Base-by-base conservation (phyloP, 2,888 invertebrate genomes). In the Shargacucullia verbasci region DNA sequence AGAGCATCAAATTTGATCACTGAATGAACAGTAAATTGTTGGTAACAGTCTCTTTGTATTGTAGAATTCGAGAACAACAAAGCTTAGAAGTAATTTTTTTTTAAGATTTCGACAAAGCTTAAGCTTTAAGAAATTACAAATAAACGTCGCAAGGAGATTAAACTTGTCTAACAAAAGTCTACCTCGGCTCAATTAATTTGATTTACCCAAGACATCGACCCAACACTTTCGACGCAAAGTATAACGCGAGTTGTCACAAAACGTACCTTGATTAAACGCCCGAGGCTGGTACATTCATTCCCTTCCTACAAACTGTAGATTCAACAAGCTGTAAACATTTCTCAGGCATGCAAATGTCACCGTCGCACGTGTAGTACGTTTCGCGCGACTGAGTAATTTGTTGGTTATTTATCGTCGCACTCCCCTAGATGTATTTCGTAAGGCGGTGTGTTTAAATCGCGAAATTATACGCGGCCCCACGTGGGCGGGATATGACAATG, bases 401-500 rank as follows among this genome's bases (percentile, higher is more conserved):
- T 90, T 79, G 61, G 86, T 91, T 90, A 90, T 91, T 93, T 93
- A 92, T 90, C 83, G 84, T 77, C 76, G 76, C 72, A 82, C 83
- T 81, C 80, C 73, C 78, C 80, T 79, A 84, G 86, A 87, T 87
- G 84, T 89, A 87, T 91, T 89, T 89, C 87, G 89, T 83, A 89
- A 88, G 88, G 84, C 81, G 84, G 83, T 85, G 85, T 83, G 83
- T 81, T 86, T 87, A 88, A 88, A 91, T 93, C 89, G 88, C 83
- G 85, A 85, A 90, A 92, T 92, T 92, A 93, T 93, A 86, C 91
- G 74, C 76, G 78, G 72, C 65, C 67, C 71, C 66, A 83, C 84
- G 92, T 91, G 88, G 92, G 92, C 83, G 90, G 84, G 86, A 84
- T 89, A 88, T 88, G 90, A 91, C 91, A 91, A 90, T 88, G 89